Base-by-base conservation (phyloP, 2,113 vertebrate genomes). In the Halichoeres trimaculatus region DNA sequence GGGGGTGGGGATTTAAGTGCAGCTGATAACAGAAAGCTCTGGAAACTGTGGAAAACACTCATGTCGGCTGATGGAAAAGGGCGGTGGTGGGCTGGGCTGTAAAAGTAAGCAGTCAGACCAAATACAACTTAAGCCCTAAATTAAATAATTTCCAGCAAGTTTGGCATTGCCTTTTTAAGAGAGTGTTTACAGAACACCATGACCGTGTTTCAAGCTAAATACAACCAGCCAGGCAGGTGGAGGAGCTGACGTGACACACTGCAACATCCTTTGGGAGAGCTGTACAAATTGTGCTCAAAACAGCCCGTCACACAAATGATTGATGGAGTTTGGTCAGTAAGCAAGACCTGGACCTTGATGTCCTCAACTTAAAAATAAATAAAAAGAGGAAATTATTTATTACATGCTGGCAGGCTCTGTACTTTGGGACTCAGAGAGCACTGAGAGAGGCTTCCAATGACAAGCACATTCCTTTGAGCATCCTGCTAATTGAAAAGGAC, bases 331-430 rank as follows among this genome's bases (percentile, higher is more conserved):
- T 2, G 56, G 64, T 65, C 72, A 71, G 74, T 40, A 47, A 74
- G 65, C 55, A 1, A 70, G 71, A 76, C 64, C 45, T 36, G 70
- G 59, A 60, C 68, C 72, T 69, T 76, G 63, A 71, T 71, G 9
- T 62, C 55, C 56, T 52, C 24, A 67, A 60, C 48, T 80, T 84
- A 62, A 70, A 86, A 78, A 86, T 70, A 68, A 70, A 80, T 65
- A 54, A 57, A 80, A 70, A 53, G n/a, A 59, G 43, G 1, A 58
- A 34, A 62, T 72, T 52, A 83, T 71, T 74, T 38, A 62, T 80
- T 48, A 51, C 30, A 53, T 34, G 20, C 35, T 52, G 38, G 54
- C 52, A 59, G 76, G 50, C 45, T 12, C 55, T 63, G 45, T 43
- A 19, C 41, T 70, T 75, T 60, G 22, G 64, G 34, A 16, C 20